Conservation (phyloP, 2,888 invertebrate species). For the Thera britannica region DNA sequence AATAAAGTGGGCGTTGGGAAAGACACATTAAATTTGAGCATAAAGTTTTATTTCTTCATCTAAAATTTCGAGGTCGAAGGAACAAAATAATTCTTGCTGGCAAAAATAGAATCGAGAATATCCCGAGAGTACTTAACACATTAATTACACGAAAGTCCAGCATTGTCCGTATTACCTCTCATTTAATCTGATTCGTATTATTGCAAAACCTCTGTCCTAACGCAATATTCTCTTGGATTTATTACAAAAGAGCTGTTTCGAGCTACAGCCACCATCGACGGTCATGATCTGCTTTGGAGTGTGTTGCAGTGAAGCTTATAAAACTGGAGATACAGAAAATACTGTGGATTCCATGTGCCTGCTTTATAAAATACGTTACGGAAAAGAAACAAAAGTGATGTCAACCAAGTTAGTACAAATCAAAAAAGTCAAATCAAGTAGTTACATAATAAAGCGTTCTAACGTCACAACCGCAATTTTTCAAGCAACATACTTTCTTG, state of each 20-base stretch:
- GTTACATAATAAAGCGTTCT: no score
- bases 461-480: no score
- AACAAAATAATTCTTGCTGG: conserved; percentile 2
- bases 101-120: conserved; percentile 9
- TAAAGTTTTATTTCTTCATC: conserved; percentile 29
- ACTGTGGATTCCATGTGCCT: neutral
- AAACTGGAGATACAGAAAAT: neutral
- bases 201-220: conserved; percentile 63
- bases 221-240: conserved; percentile 74
- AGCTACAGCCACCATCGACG: conserved; percentile 67
- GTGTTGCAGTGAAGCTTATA: conserved; percentile 33
- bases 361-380: no score
- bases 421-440: no score
- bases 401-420: no score
- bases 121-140: conserved; percentile 50
- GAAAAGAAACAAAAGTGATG: no score
- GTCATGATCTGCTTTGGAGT: conserved; percentile 70
- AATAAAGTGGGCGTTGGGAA: conserved; percentile 24
- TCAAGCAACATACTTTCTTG: no score
- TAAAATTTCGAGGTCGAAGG: neutral
- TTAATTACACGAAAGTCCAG: conserved; percentile 67
- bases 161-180: conserved; percentile 58
- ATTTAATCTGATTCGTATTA: conserved; percentile 78
- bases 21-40: conserved; percentile 12
- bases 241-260: conserved; percentile 78